Evolutionary conservation across 2,888 invertebrate species (phyloP), one percentile per base, ranked within the genome.

Genomic region (Acleris laterana): DNA sequence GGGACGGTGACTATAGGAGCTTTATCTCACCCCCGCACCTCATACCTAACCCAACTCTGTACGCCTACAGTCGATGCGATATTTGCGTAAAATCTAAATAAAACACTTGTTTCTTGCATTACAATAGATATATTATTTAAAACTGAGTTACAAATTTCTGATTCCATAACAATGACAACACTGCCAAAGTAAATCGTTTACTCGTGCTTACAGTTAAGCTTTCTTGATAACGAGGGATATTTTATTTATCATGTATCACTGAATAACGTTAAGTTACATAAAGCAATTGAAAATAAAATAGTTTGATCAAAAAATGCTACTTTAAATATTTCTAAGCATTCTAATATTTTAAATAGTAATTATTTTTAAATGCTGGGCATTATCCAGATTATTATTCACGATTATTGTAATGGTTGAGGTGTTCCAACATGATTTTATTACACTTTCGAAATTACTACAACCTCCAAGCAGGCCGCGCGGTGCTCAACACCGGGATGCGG

Each of bases 231-330:
- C 81, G 74, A 87, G 85, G 84, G 82, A 84, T 84, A 85, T 83
- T 85, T 81, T 79, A 85, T 83, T 75, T 79, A 82, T 81, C 77
- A 80, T 88, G 84, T 85, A 87, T 85, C 83, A 85, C 80, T 84
- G 87, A 85, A 83, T 88, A 66, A 62, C 66, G 86, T 85, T 86
- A 85, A 88, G 79, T 89, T 87, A 87, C 86, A 82, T 87, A 87
- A 89, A 90, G 90, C 89, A 84, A 65, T 82, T 83, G 83, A 83
- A 84, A 89, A 86, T 86, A 87, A 89, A 86, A 89, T 86, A 83
- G 86, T 89, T 88, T 89, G 86, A 89, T 89, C 87, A 90, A 90
- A 89, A 88, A 88, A 88, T 88, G 84, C 90, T 88, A 89, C 88
- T 80, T 84, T 86, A 84, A 84, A 88, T 87, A 88, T 87, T 82